Percentiles rank a stretch among this genome's conserved stretches.
These are phyloP conservation scores for Elachura formosa DNA, from an alignment of 2,113 vertebrate genomes.

Conservation along the genomic window DNA sequence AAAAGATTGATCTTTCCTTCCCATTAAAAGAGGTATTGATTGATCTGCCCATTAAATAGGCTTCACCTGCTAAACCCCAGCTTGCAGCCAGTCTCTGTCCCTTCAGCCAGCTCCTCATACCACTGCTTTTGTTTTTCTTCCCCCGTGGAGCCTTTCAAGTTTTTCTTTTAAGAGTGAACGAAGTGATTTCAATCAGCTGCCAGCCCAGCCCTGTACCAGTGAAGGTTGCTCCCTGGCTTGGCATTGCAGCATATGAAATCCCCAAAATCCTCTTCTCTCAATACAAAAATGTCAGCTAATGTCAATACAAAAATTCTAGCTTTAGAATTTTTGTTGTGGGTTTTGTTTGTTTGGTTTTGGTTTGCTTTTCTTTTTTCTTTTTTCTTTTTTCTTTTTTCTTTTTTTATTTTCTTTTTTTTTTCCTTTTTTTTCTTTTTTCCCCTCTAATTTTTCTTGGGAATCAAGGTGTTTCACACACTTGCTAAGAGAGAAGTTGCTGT, in stretches of 20 bases:
- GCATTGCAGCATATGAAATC: neutral
- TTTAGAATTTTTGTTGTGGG: neutral
- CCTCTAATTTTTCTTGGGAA: neutral
- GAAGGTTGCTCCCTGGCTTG: neutral
- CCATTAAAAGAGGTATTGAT: neutral
- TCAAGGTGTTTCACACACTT: accelerated
- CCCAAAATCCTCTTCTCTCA: neutral
- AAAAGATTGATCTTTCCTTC: neutral
- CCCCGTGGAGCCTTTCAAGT: neutral
- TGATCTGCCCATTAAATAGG: conserved; percentile 5
- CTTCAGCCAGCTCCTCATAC: conserved; percentile 10
- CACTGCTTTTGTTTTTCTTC: conserved; percentile 13
- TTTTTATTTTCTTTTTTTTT: neutral
- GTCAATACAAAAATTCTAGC: neutral
- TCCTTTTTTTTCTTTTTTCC: neutral
- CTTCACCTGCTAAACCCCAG: neutral
- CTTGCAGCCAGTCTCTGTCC: neutral
- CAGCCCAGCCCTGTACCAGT: neutral
- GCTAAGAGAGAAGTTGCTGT: neutral
- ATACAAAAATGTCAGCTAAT: neutral
- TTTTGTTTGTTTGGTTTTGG: neutral
- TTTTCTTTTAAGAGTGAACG: conserved; percentile 1
- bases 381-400: neutral
- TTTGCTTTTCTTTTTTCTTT: neutral
- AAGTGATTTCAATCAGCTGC: conserved; percentile 1